Evolutionary conservation across 2,888 invertebrate genomes (phyloP).

Genomic region (Aphelenchoides bicaudatus): DNA sequence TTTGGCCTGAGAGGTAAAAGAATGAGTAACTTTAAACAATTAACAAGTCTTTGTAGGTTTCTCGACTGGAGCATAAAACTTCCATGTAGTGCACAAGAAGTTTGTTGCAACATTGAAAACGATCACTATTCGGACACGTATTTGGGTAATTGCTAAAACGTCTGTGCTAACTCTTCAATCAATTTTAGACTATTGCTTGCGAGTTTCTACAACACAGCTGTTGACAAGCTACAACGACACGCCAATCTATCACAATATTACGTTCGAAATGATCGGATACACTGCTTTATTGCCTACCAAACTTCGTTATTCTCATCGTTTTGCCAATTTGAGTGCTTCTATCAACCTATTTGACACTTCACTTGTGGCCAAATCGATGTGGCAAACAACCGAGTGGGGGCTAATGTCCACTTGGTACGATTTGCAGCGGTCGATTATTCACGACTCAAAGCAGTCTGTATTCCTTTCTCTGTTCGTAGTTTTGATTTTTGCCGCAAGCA

Average conservation of each 20-base stretch:
- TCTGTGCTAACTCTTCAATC: no score
- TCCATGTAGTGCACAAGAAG: conserved; percentile 21
- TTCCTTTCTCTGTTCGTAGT: conserved; percentile 53
- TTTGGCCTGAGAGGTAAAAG: conserved; percentile 54
- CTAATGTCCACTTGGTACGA: conserved; percentile 52
- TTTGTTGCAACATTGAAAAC: conserved; percentile 39
- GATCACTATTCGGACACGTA: conserved; percentile 28
- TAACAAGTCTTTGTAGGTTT: conserved; percentile 26
- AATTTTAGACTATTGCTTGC: conserved; percentile 44
- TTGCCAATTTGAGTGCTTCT: conserved; percentile 41
- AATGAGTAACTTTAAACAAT: neutral
- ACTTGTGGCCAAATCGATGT: conserved; percentile 26
- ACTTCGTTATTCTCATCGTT: conserved; percentile 50
- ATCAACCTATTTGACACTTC: conserved; percentile 42
- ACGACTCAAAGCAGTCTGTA: conserved; percentile 48
- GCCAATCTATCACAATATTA: conserved; percentile 54
- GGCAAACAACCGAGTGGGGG: conserved; percentile 58
- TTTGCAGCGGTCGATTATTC: conserved; percentile 54
- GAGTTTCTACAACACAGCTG: conserved; percentile 50
- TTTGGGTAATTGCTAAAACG: no score
- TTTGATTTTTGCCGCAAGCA: conserved; percentile 27
- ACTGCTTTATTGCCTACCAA: conserved; percentile 46
- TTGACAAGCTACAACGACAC: conserved; percentile 58
- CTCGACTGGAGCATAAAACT: conserved; percentile 40
- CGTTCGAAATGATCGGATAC: conserved; percentile 54